These are phyloP conservation scores for Mormyrops boulengeri DNA, from an alignment of 2,797 vertebrate genomes.

Conservation along the genomic window DNA sequence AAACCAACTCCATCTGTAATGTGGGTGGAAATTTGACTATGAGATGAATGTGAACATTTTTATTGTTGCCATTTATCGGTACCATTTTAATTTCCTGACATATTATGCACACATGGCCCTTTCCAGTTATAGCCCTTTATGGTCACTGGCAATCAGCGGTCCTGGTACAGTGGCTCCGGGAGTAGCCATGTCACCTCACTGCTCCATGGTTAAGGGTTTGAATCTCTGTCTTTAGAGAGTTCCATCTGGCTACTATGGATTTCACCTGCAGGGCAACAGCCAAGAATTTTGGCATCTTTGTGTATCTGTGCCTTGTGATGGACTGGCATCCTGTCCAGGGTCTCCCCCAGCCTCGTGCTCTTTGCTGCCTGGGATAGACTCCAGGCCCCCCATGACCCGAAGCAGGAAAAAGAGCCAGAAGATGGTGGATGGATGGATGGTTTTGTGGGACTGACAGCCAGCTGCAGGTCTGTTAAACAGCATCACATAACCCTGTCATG, in stretches of 20 bases:
- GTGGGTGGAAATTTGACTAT: not conserved
- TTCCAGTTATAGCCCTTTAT: not conserved
- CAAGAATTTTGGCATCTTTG: not conserved
- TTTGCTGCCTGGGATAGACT: not conserved
- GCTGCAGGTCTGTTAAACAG: constrained; percentile 7
- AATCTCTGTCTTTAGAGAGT: not conserved
- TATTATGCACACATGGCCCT: not conserved
- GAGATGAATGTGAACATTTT: not conserved
- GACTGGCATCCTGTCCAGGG: not conserved
- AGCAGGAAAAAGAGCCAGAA: not conserved
- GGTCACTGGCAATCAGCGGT: not conserved
- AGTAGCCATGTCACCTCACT: not conserved
- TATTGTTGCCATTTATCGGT: not conserved
- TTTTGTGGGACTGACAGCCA: not conserved
- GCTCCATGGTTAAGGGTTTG: not conserved
- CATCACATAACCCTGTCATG: constrained; percentile 30
- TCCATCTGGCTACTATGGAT: not conserved
- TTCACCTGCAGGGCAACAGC: not conserved
- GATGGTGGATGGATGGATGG: not conserved
- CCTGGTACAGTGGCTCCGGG: not conserved
- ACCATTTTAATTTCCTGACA: not conserved
- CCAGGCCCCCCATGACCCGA: not conserved
- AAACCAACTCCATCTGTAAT: not conserved
- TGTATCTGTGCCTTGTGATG: not conserved
- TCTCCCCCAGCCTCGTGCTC: not conserved